phyloP scores from a whole-genome alignment of 1,140 invertebrate species.

The Pseudomyrmex gracilis region DNA sequence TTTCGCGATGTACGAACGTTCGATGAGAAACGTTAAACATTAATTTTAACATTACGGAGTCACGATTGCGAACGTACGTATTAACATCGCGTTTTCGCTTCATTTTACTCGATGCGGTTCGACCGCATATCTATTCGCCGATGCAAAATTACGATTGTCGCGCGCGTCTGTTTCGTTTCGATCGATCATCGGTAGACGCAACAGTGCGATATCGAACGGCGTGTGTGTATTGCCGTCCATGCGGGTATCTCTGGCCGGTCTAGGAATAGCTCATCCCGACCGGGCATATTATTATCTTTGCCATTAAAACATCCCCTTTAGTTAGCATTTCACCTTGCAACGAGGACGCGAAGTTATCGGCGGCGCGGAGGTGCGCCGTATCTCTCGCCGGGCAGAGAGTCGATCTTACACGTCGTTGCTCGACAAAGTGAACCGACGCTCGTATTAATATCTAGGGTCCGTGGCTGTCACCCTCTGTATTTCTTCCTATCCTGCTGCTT shows the following conservation, averaged over 20 bases:
- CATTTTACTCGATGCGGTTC: no score
- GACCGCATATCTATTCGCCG: no score
- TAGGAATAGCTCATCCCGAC: slow-evolving; percentile 69
- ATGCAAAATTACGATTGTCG: slow-evolving; percentile 3
- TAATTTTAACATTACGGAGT: no score
- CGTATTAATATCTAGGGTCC: slow-evolving; percentile 82
- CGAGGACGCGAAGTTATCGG: slow-evolving; percentile 78
- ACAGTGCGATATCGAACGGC: background rate
- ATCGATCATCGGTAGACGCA: slow-evolving; percentile 16
- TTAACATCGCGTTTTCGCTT: no score
- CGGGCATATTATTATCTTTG: slow-evolving; percentile 76
- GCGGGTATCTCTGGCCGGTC: slow-evolving; percentile 3
- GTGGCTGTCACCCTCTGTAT: slow-evolving; percentile 73
- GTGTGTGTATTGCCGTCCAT: background rate
- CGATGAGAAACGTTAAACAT: no score
- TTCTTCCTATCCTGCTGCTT: slow-evolving; percentile 67
- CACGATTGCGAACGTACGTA: no score
- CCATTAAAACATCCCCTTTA: slow-evolving; percentile 83
- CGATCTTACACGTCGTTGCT: slow-evolving; percentile 82
- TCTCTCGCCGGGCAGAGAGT: slow-evolving; percentile 66
- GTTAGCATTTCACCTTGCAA: slow-evolving; percentile 83
- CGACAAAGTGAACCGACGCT: slow-evolving; percentile 80
- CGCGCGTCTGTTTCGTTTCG: slow-evolving; percentile 23
- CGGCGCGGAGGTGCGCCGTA: slow-evolving; percentile 74
- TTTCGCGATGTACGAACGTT: no score